Base-by-base conservation (phyloP, 2,113 vertebrate genomes). In the Cinclus mexicanus region DNA sequence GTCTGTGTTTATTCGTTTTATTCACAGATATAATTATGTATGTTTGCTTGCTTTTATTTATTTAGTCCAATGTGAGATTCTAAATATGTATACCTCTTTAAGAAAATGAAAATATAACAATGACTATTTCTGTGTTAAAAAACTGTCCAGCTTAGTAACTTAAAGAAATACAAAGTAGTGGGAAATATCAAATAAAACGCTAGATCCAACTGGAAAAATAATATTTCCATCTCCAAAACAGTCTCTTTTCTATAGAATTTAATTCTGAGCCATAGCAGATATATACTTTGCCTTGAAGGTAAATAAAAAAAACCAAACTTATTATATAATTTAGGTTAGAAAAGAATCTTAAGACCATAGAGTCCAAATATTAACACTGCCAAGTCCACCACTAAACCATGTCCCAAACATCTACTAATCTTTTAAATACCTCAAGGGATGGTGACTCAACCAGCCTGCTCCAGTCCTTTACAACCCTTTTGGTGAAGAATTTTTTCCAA, bases 341-440 rank as follows among this genome's bases (percentile, higher is more conserved):
- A 84, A 92, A 72, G 50, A 53, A 8, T 25, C 9, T 63, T 44
- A 79, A 37, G 42, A 64, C 37, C 5, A 24, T 31, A 4, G 11
- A 41, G 41, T 49, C 37, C n/a, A 52, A 7, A 17, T 7, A 4
- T 31, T 23, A 52, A 12, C 23, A 23, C 16, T 77, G 15, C 28
- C 7, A 59, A 72, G 24, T 46, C 41, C 29, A 64, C 16, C 39
- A 20, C 35, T 50, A 49, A 84, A 49, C 26, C 25, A 3, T 29
- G 8, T 70, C 46, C 35, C 11, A 46, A 60, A 47, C 4, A 3
- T 80, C 37, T 42, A 4, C 33, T 9, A 0, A 1, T 65, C 56
- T 65, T 60, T 56, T 39, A 61, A 67, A 71, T 61, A 22, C 10
- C 2, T 72, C 41, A 41, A 52, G 44, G 55, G 6, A 14, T 49